These are phyloP conservation scores for Troides helena DNA, from an alignment of 2,888 invertebrate species.

Conservation along the genomic window DNA sequence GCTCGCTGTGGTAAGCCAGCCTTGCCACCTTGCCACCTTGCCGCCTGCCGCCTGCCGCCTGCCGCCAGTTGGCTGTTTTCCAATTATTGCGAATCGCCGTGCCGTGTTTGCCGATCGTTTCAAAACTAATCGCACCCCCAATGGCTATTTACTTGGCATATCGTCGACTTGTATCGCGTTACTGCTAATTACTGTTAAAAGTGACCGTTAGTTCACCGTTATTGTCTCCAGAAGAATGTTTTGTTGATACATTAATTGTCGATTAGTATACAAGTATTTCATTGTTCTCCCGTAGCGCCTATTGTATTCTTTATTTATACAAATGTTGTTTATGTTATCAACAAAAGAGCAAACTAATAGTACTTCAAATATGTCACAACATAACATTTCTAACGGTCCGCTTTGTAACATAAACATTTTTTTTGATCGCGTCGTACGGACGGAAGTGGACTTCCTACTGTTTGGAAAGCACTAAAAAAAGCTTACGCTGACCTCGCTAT, in stretches of 20 bases:
- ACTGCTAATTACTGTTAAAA: neutral
- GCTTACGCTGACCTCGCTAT: constrained; percentile 7
- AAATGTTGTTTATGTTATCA: too few relatives aligned
- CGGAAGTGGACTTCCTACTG: constrained; percentile 21
- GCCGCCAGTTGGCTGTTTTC: constrained; percentile 16
- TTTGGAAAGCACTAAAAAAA: constrained; percentile 18
- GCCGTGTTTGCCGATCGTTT: constrained; percentile 22
- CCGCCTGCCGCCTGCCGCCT: constrained; percentile 13
- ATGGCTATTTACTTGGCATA: constrained; percentile 11
- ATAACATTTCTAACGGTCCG: neutral
- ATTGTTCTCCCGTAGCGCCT: too few relatives aligned
- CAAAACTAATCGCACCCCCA: constrained; percentile 1
- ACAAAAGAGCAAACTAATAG: too few relatives aligned
- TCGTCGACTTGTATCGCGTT: constrained; percentile 4
- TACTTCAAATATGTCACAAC: too few relatives aligned
- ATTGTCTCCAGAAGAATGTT: too few relatives aligned
- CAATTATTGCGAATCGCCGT: constrained; percentile 22
- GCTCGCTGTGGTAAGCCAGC: constrained; percentile 11
- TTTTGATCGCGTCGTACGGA: neutral
- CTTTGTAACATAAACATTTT: neutral
- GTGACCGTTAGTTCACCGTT: too few relatives aligned
- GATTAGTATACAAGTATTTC: too few relatives aligned
- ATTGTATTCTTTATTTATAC: neutral
- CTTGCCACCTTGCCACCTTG: constrained; percentile 12
- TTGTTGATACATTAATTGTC: too few relatives aligned